phyloP scores from a whole-genome alignment of 2,888 invertebrate species.

The Gibbula magus region DNA sequence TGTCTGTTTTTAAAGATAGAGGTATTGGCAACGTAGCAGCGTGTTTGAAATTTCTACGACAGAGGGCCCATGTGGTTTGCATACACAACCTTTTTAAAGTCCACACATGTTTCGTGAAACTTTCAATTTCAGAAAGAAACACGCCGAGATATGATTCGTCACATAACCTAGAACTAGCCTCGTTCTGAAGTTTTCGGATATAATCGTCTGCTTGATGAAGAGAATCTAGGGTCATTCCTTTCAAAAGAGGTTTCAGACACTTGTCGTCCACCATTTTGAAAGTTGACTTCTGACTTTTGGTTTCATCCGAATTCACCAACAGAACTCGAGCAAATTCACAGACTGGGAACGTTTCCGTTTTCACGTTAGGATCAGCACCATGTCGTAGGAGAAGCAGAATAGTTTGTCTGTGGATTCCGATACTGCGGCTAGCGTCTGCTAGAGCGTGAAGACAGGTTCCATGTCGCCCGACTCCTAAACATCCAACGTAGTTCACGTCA shows the following conservation, averaged over 20 bases:
- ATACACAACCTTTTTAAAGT: constrained; percentile 49
- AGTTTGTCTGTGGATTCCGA: constrained; percentile 47
- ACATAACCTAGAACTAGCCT: background rate
- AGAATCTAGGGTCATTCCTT: constrained; percentile 43
- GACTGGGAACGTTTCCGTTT: constrained; percentile 48
- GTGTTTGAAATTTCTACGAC: constrained; percentile 45
- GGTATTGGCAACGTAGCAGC: constrained; percentile 54
- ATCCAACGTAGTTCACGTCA: constrained; percentile 51
- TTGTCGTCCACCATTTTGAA: constrained; percentile 28
- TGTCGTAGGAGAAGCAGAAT: constrained; percentile 55
- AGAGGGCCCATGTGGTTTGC: constrained; percentile 42
- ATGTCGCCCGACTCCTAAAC: constrained; percentile 43
- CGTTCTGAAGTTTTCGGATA: constrained; percentile 25
- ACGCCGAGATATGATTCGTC: constrained; percentile 30
- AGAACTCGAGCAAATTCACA: constrained; percentile 44
- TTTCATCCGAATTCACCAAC: constrained; percentile 21
- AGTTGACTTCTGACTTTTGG: constrained; percentile 20
- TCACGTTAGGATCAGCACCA: constrained; percentile 58
- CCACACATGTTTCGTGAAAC: constrained; percentile 36
- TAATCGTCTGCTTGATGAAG: constrained; percentile 38
- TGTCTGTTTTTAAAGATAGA: constrained; percentile 33
- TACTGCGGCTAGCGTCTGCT: constrained; percentile 43
- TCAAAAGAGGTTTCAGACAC: constrained; percentile 40
- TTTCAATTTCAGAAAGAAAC: constrained; percentile 41
- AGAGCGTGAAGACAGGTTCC: constrained; percentile 53